Base-by-base conservation (phyloP, 2,888 invertebrate genomes). In the Heliconius ethilla region DNA sequence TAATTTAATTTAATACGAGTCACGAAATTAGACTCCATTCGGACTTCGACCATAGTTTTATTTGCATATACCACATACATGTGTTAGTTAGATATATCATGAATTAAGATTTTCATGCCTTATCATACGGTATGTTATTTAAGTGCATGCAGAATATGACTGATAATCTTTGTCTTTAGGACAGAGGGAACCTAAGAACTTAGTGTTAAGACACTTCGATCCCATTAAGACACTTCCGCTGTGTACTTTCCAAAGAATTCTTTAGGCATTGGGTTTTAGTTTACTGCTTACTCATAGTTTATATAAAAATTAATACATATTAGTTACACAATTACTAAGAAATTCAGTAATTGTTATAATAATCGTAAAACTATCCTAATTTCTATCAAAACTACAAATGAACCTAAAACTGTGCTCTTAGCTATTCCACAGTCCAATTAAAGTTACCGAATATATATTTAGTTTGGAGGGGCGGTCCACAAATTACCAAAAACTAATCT, bases 391-490 rank as follows among this genome's bases (percentile, higher is more conserved):
- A 67, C 40, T n/a, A 40, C 25, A 69, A 40, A 40, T 40, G 6
- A n/a, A 33, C 10, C 66, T n/a, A 33, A 6, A 40, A 40, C 29
- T 59, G n/a, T 33, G 33, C 11, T 59, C 55, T 27, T 25, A 10
- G 55, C 33, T 33, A n/a, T 70, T 76, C 70, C 15, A 63, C 10
- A 63, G 13, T 51, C 62, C 76, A 76, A 76, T 76, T 76, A 76
- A 76, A 70, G 29, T 76, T 70, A 29, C 70, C 51, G 29, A 45
- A 45, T 33, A 51, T 76, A 25, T 70, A n/a, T 70, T 59, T 45
- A 51, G 76, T 76, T 76, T n/a, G 4, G 13, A 45, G 29, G 62
- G 51, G 62, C n/a, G 70, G 25, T 70, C 33, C 62, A 40, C 63
- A 63, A 76, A 76, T 55, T 37, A 40, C 67, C 51, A 69, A 69